Conservation (phyloP, 1,140 invertebrate species). For the Scaptomyza montana region DNA sequence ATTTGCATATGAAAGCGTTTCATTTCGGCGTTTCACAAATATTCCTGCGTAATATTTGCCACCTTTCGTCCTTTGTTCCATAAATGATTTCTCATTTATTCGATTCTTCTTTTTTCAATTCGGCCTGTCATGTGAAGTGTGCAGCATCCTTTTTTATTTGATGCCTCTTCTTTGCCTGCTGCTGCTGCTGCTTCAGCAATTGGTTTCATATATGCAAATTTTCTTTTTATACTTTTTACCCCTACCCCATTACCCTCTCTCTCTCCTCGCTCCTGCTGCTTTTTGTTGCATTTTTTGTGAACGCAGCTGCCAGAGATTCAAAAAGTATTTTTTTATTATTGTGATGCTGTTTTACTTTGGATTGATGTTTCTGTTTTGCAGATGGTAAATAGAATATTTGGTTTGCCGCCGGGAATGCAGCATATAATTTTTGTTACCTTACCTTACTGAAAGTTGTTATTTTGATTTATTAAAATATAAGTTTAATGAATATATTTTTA, state of each 20-base stretch:
- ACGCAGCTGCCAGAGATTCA: conserved; percentile 57
- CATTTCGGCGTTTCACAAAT: conserved; percentile 31
- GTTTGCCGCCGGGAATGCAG: conserved; percentile 11
- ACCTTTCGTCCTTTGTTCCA: conserved; percentile 62
- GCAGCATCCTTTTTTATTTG: conserved; percentile 52
- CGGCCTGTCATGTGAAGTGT: conserved; percentile 57
- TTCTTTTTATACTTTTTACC: conserved; percentile 21
- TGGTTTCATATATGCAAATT: conserved; percentile 77
- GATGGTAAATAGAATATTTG: conserved; percentile 13
- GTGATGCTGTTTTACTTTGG: conserved; percentile 28
- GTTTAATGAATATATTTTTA: too few relatives aligned
- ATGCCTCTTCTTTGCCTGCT: neutral
- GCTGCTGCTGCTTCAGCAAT: conserved; percentile 37
- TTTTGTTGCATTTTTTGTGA: conserved; percentile 42
- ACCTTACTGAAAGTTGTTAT: neutral
- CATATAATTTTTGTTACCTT: too few relatives aligned
- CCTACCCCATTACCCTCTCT: neutral
- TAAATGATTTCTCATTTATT: conserved; percentile 70
- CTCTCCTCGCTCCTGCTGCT: conserved; percentile 24
- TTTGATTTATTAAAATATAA: too few relatives aligned
- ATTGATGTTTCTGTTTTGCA: conserved; percentile 17
- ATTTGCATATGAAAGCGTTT: conserved; percentile 80
- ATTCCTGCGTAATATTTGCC: conserved; percentile 65
- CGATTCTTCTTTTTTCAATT: conserved; percentile 20
- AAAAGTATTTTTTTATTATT: conserved; percentile 34